Evolutionary conservation across 2,113 vertebrate genomes (phyloP).

Genomic region (Nycticebus coucang): DNA sequence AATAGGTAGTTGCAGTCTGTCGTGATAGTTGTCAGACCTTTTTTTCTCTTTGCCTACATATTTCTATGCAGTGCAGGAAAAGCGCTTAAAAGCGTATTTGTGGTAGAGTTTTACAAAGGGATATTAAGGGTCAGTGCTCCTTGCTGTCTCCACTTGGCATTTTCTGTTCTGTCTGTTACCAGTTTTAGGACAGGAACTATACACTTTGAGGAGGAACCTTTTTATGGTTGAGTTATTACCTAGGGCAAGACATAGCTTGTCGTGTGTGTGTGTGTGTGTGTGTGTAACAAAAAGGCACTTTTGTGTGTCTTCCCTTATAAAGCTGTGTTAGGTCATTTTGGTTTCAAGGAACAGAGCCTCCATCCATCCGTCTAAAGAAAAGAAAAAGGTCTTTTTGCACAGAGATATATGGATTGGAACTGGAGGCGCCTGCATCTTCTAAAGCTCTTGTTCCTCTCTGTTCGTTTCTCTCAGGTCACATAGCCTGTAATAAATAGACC

Average conservation of each 20-base stretch:
- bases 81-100: background rate
- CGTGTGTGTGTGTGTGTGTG: background rate
- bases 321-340: constrained; percentile 21
- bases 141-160: background rate
- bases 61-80: background rate
- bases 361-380: background rate
- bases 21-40: background rate
- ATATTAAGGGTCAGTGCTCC: background rate
- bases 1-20: background rate
- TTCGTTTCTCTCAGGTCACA: background rate
- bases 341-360: constrained; percentile 33
- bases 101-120: constrained; percentile 1
- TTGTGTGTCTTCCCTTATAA: constrained; percentile 4
- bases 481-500: background rate
- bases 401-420: background rate
- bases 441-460: constrained; percentile 3
- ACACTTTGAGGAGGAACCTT: background rate
- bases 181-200: background rate
- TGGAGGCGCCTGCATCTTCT: background rate
- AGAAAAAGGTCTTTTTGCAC: background rate
- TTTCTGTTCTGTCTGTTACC: background rate
- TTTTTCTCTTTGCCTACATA: background rate
- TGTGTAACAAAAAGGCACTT: background rate
- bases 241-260: constrained; percentile 5
- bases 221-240: constrained; percentile 42